Conservation (phyloP, 2,797 vertebrate species). For the Catamblyrhynchus diadema region DNA sequence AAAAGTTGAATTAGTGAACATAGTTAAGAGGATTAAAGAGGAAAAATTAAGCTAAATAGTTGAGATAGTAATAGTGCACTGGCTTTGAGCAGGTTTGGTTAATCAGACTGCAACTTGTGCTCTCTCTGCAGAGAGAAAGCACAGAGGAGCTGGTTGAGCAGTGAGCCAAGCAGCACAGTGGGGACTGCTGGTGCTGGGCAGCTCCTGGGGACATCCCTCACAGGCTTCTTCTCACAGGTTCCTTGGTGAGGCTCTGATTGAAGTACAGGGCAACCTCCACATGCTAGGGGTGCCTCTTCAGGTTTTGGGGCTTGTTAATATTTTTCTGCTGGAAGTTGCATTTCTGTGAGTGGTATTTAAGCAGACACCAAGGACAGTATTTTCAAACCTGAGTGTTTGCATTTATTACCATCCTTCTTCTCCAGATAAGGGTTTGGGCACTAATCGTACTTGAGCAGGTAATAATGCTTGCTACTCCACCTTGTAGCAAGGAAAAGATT, state of each 20-base stretch:
- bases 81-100: not conserved
- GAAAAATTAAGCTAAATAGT: slow-evolving; percentile 13
- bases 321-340: not conserved
- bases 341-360: not conserved
- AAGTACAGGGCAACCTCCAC: not conserved
- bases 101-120: not conserved
- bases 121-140: not conserved
- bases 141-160: not conserved
- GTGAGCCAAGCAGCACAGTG: not conserved
- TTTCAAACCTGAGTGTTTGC: not conserved
- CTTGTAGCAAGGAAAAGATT: not conserved
- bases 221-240: not conserved
- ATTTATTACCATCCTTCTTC: not conserved
- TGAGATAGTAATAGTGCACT: not conserved
- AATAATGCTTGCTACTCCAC: not conserved
- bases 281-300: not conserved
- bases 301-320: not conserved
- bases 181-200: not conserved
- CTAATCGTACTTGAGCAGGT: not conserved
- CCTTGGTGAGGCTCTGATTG: not conserved
- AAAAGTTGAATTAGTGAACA: slow-evolving; percentile 40
- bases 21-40: slow-evolving; percentile 46
- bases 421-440: not conserved
- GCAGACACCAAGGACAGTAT: not conserved
- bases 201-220: not conserved